Percentiles rank a stretch among this genome's conserved stretches.
Conservation (phyloP, 1,140 invertebrate genomes). For the Euwallacea similis region DNA sequence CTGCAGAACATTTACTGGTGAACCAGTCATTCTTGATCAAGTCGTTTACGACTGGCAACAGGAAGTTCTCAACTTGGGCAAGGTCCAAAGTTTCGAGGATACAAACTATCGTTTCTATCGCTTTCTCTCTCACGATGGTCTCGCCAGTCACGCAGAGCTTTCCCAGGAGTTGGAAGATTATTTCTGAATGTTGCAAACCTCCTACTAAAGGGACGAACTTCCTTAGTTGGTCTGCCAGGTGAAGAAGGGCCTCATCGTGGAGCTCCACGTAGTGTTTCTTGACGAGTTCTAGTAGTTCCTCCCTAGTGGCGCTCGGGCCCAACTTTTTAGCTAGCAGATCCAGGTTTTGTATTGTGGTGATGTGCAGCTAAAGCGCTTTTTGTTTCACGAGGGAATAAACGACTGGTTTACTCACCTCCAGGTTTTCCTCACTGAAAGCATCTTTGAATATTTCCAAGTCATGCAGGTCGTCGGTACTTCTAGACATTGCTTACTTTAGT, state of each 20-base stretch:
- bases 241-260: slow-evolving; percentile 44
- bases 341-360: slow-evolving; percentile 41
- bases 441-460: slow-evolving; percentile 41
- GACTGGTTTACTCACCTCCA: slow-evolving; percentile 35
- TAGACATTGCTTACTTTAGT: no score
- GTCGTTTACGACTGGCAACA: slow-evolving; percentile 38
- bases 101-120: slow-evolving; percentile 42
- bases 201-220: slow-evolving; percentile 47
- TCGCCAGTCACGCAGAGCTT: slow-evolving; percentile 45
- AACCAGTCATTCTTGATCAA: slow-evolving; percentile 47
- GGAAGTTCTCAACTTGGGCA: slow-evolving; percentile 37
- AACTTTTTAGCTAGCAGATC: slow-evolving; percentile 42
- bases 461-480: neutral
- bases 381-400: neutral
- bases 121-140: slow-evolving; percentile 43
- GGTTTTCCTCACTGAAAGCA: slow-evolving; percentile 41
- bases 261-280: slow-evolving; percentile 37
- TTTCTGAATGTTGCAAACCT: slow-evolving; percentile 42
- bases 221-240: slow-evolving; percentile 44
- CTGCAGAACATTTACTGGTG: slow-evolving; percentile 46
- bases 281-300: slow-evolving; percentile 44
- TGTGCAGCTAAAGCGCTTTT: slow-evolving; percentile 40
- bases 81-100: slow-evolving; percentile 36
- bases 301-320: slow-evolving; percentile 41
- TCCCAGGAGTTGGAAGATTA: slow-evolving; percentile 42